phyloP scores from a whole-genome alignment of 2,797 vertebrate genomes.

The Lates japonicus region DNA sequence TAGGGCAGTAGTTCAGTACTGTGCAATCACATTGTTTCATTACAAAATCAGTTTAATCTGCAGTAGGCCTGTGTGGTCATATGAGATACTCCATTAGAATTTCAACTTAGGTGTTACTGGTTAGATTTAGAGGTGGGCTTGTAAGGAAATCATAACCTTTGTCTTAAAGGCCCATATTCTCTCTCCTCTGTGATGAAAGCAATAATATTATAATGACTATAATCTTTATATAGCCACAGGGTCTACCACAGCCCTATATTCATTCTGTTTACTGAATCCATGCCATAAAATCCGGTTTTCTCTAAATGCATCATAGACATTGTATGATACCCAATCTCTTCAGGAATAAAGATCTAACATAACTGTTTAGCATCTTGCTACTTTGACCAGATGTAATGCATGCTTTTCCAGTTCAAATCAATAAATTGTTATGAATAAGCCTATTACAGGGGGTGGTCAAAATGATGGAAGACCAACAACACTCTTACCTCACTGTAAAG shows the following conservation, averaged over 20 bases:
- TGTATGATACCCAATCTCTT: slow-evolving; percentile 83
- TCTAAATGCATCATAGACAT: slow-evolving; percentile 80
- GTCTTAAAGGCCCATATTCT: slow-evolving; percentile 74
- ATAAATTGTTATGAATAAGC: slow-evolving; percentile 28
- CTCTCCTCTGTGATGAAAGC: slow-evolving; percentile 83
- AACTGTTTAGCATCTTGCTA: slow-evolving; percentile 74
- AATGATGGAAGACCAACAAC: slow-evolving; percentile 33
- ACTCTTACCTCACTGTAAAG: slow-evolving; percentile 14
- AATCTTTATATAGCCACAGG: slow-evolving; percentile 82
- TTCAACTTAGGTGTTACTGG: slow-evolving; percentile 82
- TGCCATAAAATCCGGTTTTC: slow-evolving; percentile 81
- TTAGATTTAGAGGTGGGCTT: slow-evolving; percentile 75
- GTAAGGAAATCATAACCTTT: slow-evolving; percentile 72
- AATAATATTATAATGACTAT: slow-evolving; percentile 84
- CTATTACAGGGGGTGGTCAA: slow-evolving; percentile 30
- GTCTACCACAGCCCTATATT: slow-evolving; percentile 71
- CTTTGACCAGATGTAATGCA: slow-evolving; percentile 67
- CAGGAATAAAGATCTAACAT: slow-evolving; percentile 85
- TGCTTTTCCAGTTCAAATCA: slow-evolving; percentile 36
- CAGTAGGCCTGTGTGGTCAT: slow-evolving; percentile 53
- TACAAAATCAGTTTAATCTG: slow-evolving; percentile 55
- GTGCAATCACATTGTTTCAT: slow-evolving; percentile 59
- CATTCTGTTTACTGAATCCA: slow-evolving; percentile 77
- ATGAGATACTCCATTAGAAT: slow-evolving; percentile 62
- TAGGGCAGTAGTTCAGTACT: slow-evolving; percentile 62